These are phyloP conservation scores for Spilogale gracilis DNA, from an alignment of 2,113 vertebrate genomes.

Conservation along the genomic window DNA sequence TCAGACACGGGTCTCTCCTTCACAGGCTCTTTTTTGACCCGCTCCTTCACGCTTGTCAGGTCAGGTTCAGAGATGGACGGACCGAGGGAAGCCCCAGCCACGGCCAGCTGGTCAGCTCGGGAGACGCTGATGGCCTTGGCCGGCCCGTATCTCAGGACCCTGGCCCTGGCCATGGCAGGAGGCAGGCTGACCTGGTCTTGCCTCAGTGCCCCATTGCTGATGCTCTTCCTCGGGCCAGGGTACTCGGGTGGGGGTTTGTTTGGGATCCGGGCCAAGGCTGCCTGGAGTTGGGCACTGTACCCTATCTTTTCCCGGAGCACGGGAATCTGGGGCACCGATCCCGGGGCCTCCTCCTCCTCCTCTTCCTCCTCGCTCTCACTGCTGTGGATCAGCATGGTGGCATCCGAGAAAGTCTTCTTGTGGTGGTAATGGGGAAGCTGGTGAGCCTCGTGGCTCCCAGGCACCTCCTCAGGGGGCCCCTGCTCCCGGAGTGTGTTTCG, in stretches of 20 bases:
- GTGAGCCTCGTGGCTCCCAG: conserved; percentile 84
- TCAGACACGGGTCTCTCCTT: conserved; percentile 98
- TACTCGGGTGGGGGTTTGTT: conserved; percentile 98
- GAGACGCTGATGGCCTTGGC: conserved; percentile 89
- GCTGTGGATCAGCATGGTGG: conserved; percentile 98
- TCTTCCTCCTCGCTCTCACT: conserved; percentile 96
- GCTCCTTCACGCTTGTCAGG: conserved; percentile 97
- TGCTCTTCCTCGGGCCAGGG: conserved; percentile 92
- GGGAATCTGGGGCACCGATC: conserved; percentile 89
- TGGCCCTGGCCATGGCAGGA: conserved; percentile 84
- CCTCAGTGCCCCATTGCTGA: conserved; percentile 90
- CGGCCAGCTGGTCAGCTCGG: conserved; percentile 90
- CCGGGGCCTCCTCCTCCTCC: conserved; percentile 88
- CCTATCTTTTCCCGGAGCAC: conserved; percentile 90
- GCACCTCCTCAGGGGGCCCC: conserved; percentile 86
- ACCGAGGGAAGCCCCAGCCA: conserved; percentile 93
- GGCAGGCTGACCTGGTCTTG: conserved; percentile 84
- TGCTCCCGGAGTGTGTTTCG: conserved; percentile 95
- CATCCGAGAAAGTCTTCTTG: conserved; percentile 96
- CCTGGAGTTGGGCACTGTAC: conserved; percentile 96
- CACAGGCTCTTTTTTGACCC: conserved; percentile 96
- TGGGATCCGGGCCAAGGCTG: conserved; percentile 96
- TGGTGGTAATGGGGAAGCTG: conserved; percentile 92
- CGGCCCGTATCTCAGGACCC: conserved; percentile 85
- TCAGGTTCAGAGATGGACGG: conserved; percentile 98